These are phyloP conservation scores for Neosalanx taihuensis DNA, from an alignment of 2,797 vertebrate genomes.

Conservation along the genomic window DNA sequence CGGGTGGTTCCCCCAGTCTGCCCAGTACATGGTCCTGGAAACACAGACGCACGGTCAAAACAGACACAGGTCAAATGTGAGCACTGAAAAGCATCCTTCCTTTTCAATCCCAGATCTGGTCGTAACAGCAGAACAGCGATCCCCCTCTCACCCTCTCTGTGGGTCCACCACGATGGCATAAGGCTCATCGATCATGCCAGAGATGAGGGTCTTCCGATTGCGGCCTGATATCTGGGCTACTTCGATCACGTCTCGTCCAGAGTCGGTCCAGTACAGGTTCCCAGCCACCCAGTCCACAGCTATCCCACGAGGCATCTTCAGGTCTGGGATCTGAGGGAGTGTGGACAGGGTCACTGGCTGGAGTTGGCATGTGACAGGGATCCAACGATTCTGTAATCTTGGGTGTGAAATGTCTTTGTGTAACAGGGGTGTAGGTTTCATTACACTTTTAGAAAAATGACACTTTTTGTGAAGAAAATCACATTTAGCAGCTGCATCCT, in stretches of 20 bases:
- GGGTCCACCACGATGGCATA: constrained; percentile 94
- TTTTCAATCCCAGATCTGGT: neutral
- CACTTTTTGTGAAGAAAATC: neutral
- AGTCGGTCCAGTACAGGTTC: constrained; percentile 98
- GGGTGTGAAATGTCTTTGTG: neutral
- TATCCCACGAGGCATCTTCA: constrained; percentile 95
- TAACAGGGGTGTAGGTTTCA: too few species aligned
- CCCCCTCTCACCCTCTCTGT: constrained; percentile 77
- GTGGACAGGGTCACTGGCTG: neutral
- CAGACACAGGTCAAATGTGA: neutral
- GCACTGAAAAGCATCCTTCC: neutral
- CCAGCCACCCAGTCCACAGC: constrained; percentile 96
- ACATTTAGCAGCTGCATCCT: too few species aligned
- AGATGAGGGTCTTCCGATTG: constrained; percentile 93
- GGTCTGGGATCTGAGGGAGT: constrained; percentile 81
- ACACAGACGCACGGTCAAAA: neutral
- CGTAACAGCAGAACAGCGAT: neutral
- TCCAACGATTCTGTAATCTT: too few species aligned
- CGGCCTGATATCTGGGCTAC: constrained; percentile 94
- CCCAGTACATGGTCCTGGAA: constrained; percentile 96
- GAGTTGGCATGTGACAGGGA: neutral
- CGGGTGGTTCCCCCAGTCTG: constrained; percentile 97
- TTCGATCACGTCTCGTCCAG: constrained; percentile 93
- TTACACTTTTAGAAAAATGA: neutral
- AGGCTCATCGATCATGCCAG: constrained; percentile 96